Evolutionary conservation across 2,113 vertebrate species (phyloP).

Genomic region (Garra rufa): DNA sequence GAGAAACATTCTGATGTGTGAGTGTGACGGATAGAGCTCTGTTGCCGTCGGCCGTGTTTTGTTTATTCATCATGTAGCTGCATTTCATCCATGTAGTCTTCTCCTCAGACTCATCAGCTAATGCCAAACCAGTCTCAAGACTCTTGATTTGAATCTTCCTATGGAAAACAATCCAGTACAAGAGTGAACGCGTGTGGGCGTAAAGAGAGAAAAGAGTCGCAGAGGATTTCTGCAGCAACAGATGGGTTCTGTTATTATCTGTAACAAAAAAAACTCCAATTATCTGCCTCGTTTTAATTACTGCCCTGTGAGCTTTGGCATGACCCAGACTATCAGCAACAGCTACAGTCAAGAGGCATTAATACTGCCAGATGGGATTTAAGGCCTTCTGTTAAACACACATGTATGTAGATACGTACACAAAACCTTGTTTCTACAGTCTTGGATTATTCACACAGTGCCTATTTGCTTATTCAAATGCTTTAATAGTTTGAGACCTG

Average conservation of each 20-base stretch:
- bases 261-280: slow-evolving; percentile 49
- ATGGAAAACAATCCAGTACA: not conserved
- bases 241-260: slow-evolving; percentile 49
- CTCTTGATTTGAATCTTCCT: slow-evolving; percentile 5
- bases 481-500: not conserved
- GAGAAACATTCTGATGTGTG: slow-evolving; percentile 11
- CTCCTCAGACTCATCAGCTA: slow-evolving; percentile 7
- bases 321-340: slow-evolving; percentile 21
- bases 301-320: slow-evolving; percentile 47
- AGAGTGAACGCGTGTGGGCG: slow-evolving; percentile 1
- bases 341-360: slow-evolving; percentile 30
- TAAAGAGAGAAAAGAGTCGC: slow-evolving; percentile 31
- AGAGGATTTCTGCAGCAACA: slow-evolving; percentile 45
- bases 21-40: not conserved
- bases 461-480: not conserved
- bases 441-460: not conserved
- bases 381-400: slow-evolving; percentile 53
- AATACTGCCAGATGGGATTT: slow-evolving; percentile 67
- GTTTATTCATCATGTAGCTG: slow-evolving; percentile 7
- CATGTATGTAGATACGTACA: not conserved
- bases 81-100: not conserved
- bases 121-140: not conserved
- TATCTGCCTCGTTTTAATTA: slow-evolving; percentile 64
- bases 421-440: not conserved
- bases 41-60: slow-evolving; percentile 7